Evolutionary conservation across 2,113 vertebrate genomes (phyloP), one percentile per base, ranked within the genome.

Genomic region (Tragelaphus scriptus): DNA sequence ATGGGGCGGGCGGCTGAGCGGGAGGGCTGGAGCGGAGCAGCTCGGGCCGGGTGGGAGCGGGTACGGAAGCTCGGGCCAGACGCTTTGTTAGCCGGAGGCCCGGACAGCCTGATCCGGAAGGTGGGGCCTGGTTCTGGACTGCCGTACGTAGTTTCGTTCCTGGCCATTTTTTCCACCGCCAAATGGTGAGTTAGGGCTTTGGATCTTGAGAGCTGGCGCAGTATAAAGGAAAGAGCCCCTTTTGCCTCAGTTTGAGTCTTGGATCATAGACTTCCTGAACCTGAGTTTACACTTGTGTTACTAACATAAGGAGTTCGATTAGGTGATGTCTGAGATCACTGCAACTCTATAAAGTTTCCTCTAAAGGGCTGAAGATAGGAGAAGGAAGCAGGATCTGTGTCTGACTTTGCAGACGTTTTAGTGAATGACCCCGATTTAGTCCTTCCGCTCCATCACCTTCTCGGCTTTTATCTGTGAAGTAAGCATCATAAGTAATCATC

Each of bases 121-220:
- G 84, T 63, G 98, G 96, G 80, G 90, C 96, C 85, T 84, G 26
- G 8, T 47, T 51, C 77, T 30, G 68, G 51, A 23, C 90, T 55
- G 40, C 32, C 12, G 85, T 56, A 36, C 25, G 21, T 28, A 30
- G 40, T 68, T 93, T 61, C 23, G 14, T 79, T 91, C 85, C 68
- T 86, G 93, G 88, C 82, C 91, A 30, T 95, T 71, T 97, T 68
- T 65, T 40, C 25, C 58, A 11, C 40, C 1, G 53, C 90, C 90
- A n/a, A 80, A 75, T 85, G 36, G 12, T n/a, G 58, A 55, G 36
- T 88, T 40, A 56, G 32, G 58, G 53, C 81, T 88, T 65, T 81
- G 95, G 53, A 7, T 79, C 81, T 47, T 4, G n/a, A 79, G 58
- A 91, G 40, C n/a, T 30, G n/a, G 68, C 56, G 53, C 65, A 26